These are phyloP conservation scores for Oreochromis aureus DNA, from an alignment of 2,113 vertebrate species.

Conservation along the genomic window DNA sequence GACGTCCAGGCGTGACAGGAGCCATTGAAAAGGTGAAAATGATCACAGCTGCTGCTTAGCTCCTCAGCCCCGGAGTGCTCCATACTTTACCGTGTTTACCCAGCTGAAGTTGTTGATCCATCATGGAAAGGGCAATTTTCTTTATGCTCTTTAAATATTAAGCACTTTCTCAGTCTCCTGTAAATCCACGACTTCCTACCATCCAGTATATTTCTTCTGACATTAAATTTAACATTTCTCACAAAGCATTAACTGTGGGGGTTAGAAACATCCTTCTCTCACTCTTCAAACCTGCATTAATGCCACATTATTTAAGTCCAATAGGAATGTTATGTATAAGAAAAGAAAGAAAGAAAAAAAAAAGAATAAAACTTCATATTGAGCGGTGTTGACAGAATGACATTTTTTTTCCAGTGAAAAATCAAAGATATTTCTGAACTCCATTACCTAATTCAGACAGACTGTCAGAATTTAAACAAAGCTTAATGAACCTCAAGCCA, in stretches of 20 bases:
- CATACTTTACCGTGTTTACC: slow-evolving; percentile 30
- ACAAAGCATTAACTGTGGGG: not conserved
- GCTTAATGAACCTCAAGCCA: not conserved
- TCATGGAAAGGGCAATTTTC: slow-evolving; percentile 45
- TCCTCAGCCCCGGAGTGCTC: not conserved
- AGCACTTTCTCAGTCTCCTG: not conserved
- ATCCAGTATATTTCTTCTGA: slow-evolving; percentile 31
- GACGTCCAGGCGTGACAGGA: not conserved
- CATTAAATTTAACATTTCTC: slow-evolving; percentile 54
- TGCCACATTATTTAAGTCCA: not conserved
- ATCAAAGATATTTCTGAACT: not conserved
- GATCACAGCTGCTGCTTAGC: not conserved
- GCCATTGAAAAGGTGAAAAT: not conserved
- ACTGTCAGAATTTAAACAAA: not conserved
- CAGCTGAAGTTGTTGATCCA: slow-evolving; percentile 37
- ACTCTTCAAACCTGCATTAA: not conserved
- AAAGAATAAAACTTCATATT: not conserved
- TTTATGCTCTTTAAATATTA: slow-evolving; percentile 49
- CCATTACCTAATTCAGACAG: not conserved
- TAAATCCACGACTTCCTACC: slow-evolving; percentile 20
- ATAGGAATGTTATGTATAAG: not conserved
- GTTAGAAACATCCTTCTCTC: not conserved
- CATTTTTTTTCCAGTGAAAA: not conserved
- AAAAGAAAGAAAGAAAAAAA: not conserved
- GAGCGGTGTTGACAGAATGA: not conserved